Base-by-base conservation (phyloP, 2,797 vertebrate species). In the Microctenopoma lineatum region DNA sequence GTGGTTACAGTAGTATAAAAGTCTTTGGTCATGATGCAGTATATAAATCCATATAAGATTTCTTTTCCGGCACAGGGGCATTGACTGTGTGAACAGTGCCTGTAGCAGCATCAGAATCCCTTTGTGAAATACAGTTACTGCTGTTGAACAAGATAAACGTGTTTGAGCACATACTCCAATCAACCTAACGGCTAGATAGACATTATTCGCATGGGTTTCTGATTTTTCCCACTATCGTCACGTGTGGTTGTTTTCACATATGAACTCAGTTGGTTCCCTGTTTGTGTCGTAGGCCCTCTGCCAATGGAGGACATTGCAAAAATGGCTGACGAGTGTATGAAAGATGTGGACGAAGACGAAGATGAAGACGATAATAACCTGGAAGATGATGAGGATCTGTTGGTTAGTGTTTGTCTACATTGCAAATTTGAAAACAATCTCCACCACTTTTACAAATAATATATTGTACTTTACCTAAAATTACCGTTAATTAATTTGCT, bases 221-320 rank as follows among this genome's bases (percentile, higher is more conserved):
- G 27, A 32, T 52, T 63, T 66, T 12, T 15, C 2, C 7, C n/a
- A 36, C 7, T 36, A 2, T 42, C 14, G 6, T 16, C 41, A 4
- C 21, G 4, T 53, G 4, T 38, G 56, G 34, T 57, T 42, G 11
- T 36, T 32, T 8, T 74, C 4, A 0, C 21, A 4, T 26, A 4
- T 18, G 50, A 55, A 63, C 51, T 21, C 39, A 15, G 21, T 8
- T 4, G 14, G 39, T 61, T n/a, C 29, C 42, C 59, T 61, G 46
- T 73, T 73, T 81, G 26, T 82, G 51, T 80, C 1, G 27, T 44
- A 96, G 96, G 87, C 51, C 95, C 97, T 4, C 81, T 99, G 79
- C 97, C 97, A n/a, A 97, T 98, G 96, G 96, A 97, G 52, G 95
- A 98, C 76, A 99, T 99, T 3, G 95, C 95, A 84, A 96, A 93